Conservation (phyloP, 2,888 invertebrate species). For the Acholoe squamosa region DNA sequence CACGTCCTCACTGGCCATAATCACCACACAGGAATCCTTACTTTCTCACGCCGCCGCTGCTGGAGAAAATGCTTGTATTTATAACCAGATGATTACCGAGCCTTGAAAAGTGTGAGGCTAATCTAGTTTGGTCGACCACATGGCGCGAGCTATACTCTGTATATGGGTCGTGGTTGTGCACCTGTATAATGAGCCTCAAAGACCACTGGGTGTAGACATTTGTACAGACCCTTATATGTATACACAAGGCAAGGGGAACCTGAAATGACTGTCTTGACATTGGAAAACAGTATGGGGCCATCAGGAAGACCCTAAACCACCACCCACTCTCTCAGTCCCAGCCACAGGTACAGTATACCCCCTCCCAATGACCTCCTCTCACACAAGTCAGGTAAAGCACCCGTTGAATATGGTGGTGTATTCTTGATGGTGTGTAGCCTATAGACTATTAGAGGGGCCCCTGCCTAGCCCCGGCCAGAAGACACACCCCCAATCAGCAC, state of each 20-base stretch:
- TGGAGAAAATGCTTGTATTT: background rate
- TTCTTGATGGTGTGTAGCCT: background rate
- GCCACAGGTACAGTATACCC: background rate
- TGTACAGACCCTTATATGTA: background rate
- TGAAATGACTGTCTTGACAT: background rate
- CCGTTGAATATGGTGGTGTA: background rate
- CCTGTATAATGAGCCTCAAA: background rate
- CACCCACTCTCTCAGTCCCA: background rate
- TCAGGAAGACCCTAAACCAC: background rate
- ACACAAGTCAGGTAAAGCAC: background rate
- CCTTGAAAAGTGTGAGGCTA: background rate
- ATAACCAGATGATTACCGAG: background rate
- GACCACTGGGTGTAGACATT: background rate
- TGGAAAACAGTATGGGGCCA: background rate
- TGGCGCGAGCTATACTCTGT: background rate
- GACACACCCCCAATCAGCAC: background rate
- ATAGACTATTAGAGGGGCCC: background rate
- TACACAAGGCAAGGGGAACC: background rate
- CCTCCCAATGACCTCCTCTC: background rate
- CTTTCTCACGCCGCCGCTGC: conserved; percentile 7
- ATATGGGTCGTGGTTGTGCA: background rate
- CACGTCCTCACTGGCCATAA: background rate
- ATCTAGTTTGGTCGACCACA: background rate
- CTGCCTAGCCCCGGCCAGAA: background rate
- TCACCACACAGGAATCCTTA: background rate